Conservation (phyloP, 2,797 vertebrate genomes). For the Linurgus olivaceus region DNA sequence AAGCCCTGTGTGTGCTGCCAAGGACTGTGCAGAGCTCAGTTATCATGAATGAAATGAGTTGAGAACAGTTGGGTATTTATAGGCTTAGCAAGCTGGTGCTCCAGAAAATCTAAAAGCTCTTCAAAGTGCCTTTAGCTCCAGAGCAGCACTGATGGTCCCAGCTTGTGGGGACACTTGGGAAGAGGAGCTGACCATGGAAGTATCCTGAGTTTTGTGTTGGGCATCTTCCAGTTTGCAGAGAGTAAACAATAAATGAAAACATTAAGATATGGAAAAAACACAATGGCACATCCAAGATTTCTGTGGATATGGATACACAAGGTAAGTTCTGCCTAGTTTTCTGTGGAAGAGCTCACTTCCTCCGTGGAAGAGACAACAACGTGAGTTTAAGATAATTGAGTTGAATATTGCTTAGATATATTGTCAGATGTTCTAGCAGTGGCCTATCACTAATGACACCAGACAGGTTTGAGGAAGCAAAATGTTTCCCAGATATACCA, state of each 20-base stretch:
- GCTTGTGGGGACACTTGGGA: neutral
- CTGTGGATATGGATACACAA: neutral
- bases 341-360: neutral
- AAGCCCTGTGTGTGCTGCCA: neutral
- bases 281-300: neutral
- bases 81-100: neutral
- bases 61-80: conserved; percentile 37
- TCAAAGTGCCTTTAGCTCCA: neutral
- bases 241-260: neutral
- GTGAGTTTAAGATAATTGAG: neutral
- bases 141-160: neutral
- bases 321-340: neutral
- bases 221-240: neutral
- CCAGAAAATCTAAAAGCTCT: neutral
- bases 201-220: neutral
- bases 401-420: neutral
- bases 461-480: neutral
- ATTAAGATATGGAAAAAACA: neutral
- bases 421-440: neutral
- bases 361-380: neutral
- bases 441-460: neutral
- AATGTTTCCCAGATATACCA: neutral
- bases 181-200: neutral
- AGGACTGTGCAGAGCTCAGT: neutral
- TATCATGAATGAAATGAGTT: conserved; percentile 25